Base-by-base conservation (phyloP, 2,797 vertebrate genomes). In the Halcyon chelicuti region DNA sequence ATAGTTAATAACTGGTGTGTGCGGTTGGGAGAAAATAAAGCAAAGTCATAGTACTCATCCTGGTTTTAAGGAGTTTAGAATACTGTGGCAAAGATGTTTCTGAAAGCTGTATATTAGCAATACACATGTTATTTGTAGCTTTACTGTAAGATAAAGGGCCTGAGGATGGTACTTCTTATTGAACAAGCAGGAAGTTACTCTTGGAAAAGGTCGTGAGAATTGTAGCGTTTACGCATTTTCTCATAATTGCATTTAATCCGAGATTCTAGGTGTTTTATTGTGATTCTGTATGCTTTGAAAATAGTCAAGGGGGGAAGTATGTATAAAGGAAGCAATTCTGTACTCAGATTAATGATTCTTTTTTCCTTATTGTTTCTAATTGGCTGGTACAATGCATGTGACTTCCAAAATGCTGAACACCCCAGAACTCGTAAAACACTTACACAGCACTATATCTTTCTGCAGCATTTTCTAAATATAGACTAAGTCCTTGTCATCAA, bases 401-500 rank as follows among this genome's bases (percentile, higher is more conserved):
- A 57, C 55, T 78, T 96, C 5, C 25, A 90, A 82, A 94, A 71
- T 79, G 88, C 78, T 86, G 73, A 90, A 63, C 55, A 57, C 25
- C 11, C n/a, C 22, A 67, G 77, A 79, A 93, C 66, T 18, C 0
- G 0, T 81, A 67, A 87, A 91, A 71, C 55, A 55, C 88, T 95
- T 93, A 78, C 22, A 37, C 44, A 78, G 83, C 80, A 67, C 44
- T 93, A 0, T 84, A 44, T 93, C 22, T 93, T 88, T 52, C 76
- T 61, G 49, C 74, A 82, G 71, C 47, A 31, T 89, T 92, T 94
- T 92, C 94, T 96, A 97, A 95, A 96, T 95, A 91, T 85, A 95
- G 86, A 19, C 55, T 33, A 78, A 92, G 60, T 71, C 74, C 80
- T 90, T 94, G 80, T 86, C 92, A 35, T 67, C 40, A 73, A 60